phyloP scores from a whole-genome alignment of 2,797 vertebrate genomes.

The Taeniopygia guttata region DNA sequence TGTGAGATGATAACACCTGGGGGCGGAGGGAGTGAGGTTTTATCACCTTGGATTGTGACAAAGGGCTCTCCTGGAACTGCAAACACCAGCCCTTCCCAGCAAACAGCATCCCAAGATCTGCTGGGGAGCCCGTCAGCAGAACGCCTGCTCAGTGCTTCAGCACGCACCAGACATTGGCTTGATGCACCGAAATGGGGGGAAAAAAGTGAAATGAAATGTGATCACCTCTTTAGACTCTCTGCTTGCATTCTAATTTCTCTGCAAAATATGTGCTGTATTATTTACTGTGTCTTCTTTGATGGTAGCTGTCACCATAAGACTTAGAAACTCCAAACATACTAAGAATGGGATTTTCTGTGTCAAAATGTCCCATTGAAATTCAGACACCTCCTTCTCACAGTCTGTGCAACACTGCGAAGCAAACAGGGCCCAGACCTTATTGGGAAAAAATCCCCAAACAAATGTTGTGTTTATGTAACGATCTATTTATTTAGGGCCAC shows the following conservation, averaged over 20 bases:
- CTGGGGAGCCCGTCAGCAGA: not conserved
- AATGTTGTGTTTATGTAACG: conserved; percentile 45
- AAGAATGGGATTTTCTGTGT: conserved; percentile 58
- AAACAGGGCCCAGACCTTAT: conserved; percentile 22
- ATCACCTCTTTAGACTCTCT: not conserved
- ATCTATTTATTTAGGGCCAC: conserved; percentile 50
- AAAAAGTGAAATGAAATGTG: not conserved
- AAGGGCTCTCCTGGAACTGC: not conserved
- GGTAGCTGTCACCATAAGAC: not conserved
- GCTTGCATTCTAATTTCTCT: not conserved
- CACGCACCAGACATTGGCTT: not conserved
- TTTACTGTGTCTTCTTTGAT: not conserved
- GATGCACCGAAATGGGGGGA: not conserved
- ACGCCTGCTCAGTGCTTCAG: not conserved
- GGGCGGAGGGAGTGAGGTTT: not conserved
- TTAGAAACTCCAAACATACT: conserved; percentile 25
- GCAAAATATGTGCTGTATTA: not conserved
- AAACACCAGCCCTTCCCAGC: not conserved
- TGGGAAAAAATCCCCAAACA: conserved; percentile 46
- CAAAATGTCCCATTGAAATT: conserved; percentile 61
- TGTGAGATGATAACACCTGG: not conserved
- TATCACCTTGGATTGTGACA: not conserved
- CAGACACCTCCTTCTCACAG: conserved; percentile 68
- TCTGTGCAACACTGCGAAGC: conserved; percentile 31
- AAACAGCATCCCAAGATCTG: not conserved